These are phyloP conservation scores for Parnassius apollo DNA, from an alignment of 2,888 invertebrate species.

Conservation along the genomic window DNA sequence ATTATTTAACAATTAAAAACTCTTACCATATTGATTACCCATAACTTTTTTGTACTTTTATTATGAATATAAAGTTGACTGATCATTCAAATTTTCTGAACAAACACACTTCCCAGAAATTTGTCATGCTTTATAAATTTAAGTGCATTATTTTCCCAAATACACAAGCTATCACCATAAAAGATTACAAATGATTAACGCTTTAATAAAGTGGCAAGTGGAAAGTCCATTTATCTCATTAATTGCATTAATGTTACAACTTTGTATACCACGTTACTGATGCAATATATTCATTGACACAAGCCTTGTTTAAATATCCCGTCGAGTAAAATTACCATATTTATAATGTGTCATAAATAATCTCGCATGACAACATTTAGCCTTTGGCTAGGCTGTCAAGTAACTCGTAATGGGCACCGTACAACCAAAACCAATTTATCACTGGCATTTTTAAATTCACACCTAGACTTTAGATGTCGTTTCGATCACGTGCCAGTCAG, in stretches of 20 bases:
- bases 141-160: too few relatives aligned
- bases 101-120: too few relatives aligned
- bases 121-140: too few relatives aligned
- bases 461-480: too few relatives aligned
- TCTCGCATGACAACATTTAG: conserved; percentile 10
- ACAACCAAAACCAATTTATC: not conserved
- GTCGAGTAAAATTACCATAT: conserved; percentile 13
- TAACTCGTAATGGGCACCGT: not conserved
- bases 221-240: conserved; percentile 8
- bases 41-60: too few relatives aligned
- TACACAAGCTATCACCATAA: too few relatives aligned
- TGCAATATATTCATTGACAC: conserved; percentile 10
- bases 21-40: too few relatives aligned
- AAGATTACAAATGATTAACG: not conserved
- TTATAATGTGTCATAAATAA: conserved; percentile 15
- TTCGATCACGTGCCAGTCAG: too few relatives aligned
- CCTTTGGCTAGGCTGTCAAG: conserved; percentile 15
- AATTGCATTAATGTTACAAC: conserved; percentile 10
- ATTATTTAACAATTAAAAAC: too few relatives aligned
- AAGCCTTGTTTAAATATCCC: conserved; percentile 8
- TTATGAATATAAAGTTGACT: too few relatives aligned
- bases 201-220: conserved; percentile 2
- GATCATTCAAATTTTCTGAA: too few relatives aligned
- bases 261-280: conserved; percentile 2
- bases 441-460: too few relatives aligned